A percentile compares a stretch with the other conserved stretches of the same genome.
phyloP scores from a whole-genome alignment of 2,888 invertebrate species.

The Noctuana brunneofusca region DNA sequence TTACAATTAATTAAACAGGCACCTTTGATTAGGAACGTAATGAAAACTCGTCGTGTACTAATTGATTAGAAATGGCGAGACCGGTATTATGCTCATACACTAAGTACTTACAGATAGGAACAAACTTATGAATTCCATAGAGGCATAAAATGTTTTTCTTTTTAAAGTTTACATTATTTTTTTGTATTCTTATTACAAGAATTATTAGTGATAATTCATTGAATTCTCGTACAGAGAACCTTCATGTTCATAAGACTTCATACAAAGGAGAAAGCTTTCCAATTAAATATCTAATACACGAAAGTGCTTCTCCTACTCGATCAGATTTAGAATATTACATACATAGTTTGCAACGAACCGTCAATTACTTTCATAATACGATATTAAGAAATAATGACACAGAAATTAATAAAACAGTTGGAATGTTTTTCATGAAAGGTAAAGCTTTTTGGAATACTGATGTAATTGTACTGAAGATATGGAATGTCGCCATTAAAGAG shows the following conservation, averaged over 20 bases:
- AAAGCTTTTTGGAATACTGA: slow-evolving; percentile 1
- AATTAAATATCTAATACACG: slow-evolving; percentile 35
- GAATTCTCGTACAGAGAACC: not conserved
- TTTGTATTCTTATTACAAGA: slow-evolving; percentile 7
- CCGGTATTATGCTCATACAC: not conserved
- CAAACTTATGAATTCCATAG: not conserved
- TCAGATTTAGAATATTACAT: slow-evolving; percentile 35
- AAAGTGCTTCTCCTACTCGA: slow-evolving; percentile 8
- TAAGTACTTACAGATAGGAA: not conserved
- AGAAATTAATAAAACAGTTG: slow-evolving; percentile 36
- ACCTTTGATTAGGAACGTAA: slow-evolving; percentile 13
- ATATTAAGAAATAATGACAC: slow-evolving; percentile 33
- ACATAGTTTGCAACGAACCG: slow-evolving; percentile 29
- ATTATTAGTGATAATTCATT: not conserved
- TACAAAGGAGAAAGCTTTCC: slow-evolving; percentile 38
- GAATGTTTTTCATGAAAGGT: slow-evolving; percentile 38
- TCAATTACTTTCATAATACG: slow-evolving; percentile 33
- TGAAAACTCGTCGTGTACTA: slow-evolving; percentile 15
- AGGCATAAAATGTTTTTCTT: not conserved
- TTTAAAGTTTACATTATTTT: not conserved
- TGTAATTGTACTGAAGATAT: too few relatives aligned
- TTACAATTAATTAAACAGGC: slow-evolving; percentile 7
- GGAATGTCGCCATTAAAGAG: too few relatives aligned
- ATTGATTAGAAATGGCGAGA: slow-evolving; percentile 12
- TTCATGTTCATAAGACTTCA: not conserved